Conservation (phyloP, 2,113 vertebrate species). For the Chaetodon auriga region DNA sequence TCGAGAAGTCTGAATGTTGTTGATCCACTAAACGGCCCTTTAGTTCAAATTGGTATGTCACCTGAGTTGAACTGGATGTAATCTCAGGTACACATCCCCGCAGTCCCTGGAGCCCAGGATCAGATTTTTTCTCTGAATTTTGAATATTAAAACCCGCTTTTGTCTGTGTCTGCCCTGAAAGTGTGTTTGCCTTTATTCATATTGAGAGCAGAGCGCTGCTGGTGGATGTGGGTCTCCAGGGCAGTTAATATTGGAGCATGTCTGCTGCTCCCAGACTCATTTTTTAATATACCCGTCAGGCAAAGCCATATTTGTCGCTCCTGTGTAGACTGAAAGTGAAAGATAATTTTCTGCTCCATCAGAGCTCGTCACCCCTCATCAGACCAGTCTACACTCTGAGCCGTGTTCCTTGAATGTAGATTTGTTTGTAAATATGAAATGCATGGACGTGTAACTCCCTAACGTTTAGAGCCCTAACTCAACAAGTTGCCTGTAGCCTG, state of each 20-base stretch:
- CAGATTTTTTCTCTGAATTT: neutral
- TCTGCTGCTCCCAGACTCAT: slow-evolving; percentile 35
- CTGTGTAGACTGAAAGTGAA: slow-evolving; percentile 10
- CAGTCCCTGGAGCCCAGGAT: neutral
- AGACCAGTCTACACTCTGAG: slow-evolving; percentile 3
- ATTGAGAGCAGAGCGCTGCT: slow-evolving; percentile 15
- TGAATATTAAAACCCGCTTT: slow-evolving; percentile 11
- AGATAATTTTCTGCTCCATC: slow-evolving; percentile 50
- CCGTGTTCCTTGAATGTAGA: neutral
- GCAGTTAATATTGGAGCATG: slow-evolving; percentile 40
- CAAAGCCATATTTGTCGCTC: slow-evolving; percentile 1
- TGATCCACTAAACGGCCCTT: neutral
- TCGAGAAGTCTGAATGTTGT: neutral
- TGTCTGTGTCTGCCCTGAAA: neutral
- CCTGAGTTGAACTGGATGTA: neutral
- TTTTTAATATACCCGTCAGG: slow-evolving; percentile 35
- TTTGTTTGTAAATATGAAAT: slow-evolving; percentile 41
- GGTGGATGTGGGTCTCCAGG: slow-evolving; percentile 40
- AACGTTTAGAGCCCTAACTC: neutral
- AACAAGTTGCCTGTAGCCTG: neutral
- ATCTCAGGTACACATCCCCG: neutral
- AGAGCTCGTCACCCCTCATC: slow-evolving; percentile 40
- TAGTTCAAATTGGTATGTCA: neutral
- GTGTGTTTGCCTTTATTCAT: slow-evolving; percentile 28
- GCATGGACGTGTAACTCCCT: neutral